Conservation (phyloP, 2,888 invertebrate species). For the Cephus pulcher region DNA sequence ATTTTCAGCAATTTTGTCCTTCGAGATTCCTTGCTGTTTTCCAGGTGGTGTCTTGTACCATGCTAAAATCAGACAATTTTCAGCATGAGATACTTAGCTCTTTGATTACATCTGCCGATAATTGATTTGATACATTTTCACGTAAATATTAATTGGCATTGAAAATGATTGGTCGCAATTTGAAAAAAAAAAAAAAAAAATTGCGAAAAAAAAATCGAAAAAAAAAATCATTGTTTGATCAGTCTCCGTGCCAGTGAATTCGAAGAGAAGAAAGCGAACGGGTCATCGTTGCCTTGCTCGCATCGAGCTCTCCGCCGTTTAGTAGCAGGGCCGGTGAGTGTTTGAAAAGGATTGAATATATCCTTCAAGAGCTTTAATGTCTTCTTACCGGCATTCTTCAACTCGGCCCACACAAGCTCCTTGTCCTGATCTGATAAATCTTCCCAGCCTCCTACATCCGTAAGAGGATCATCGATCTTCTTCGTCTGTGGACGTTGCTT, state of each 20-base stretch:
- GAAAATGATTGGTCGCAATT: neutral
- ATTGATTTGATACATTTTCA: neutral
- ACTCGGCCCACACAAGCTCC: conserved; percentile 72
- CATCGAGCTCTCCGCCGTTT: neutral
- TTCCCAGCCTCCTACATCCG: conserved; percentile 84
- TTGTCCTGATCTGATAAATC: conserved; percentile 76
- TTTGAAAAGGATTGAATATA: neutral
- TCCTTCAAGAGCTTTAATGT: neutral
- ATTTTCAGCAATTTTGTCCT: neutral
- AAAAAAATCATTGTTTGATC: neutral
- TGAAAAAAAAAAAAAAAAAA: neutral
- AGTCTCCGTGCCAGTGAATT: neutral
- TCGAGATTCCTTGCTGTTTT: neutral
- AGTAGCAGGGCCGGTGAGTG: neutral
- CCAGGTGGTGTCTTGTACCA: neutral
- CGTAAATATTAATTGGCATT: neutral
- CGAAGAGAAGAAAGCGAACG: neutral
- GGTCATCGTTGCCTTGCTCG: neutral
- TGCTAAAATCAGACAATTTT: neutral
- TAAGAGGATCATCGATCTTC: conserved; percentile 79
- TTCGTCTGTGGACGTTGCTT: conserved; percentile 86
- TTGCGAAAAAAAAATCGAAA: neutral
- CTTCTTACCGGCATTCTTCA: conserved; percentile 69
- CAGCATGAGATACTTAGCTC: neutral
- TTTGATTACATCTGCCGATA: neutral